Conservation (phyloP, 2,888 invertebrate genomes). For the Acronicta aceris region DNA sequence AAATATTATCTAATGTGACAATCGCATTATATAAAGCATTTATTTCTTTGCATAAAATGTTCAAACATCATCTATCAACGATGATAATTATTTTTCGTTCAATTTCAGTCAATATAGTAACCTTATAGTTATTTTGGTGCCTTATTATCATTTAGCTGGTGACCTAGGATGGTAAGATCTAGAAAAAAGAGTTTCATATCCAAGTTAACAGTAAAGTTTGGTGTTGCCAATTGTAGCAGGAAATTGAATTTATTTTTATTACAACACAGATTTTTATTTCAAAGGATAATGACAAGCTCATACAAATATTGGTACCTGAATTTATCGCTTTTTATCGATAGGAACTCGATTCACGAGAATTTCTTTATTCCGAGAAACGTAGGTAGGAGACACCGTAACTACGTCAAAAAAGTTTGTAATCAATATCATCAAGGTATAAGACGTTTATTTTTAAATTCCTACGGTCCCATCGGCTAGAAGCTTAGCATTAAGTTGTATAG, state of each 20-base stretch:
- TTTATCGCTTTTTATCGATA: too few species aligned
- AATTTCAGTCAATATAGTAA: constrained; percentile 35
- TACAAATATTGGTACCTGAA: too few species aligned
- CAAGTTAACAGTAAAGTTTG: background rate
- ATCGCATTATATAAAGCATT: constrained; percentile 41
- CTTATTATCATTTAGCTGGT: constrained; percentile 51
- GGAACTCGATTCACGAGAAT: too few species aligned
- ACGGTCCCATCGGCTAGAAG: constrained; percentile 25
- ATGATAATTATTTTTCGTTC: constrained; percentile 3
- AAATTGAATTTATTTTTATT: background rate
- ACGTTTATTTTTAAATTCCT: background rate
- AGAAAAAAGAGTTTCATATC: background rate
- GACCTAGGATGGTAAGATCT: constrained; percentile 6
- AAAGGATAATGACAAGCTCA: too few species aligned
- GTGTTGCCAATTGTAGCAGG: background rate
- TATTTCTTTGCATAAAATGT: constrained; percentile 35
- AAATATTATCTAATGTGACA: background rate
- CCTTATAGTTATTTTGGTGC: constrained; percentile 54
- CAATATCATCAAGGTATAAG: too few species aligned
- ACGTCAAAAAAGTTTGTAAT: background rate
- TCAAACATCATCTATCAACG: constrained; percentile 13
- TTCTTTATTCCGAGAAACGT: too few species aligned
- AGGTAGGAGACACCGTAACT: background rate
- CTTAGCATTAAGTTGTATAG: constrained; percentile 56
- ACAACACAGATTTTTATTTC: background rate